Evolutionary conservation across 2,113 vertebrate species (phyloP).

Genomic region (Ictalurus punctatus): DNA sequence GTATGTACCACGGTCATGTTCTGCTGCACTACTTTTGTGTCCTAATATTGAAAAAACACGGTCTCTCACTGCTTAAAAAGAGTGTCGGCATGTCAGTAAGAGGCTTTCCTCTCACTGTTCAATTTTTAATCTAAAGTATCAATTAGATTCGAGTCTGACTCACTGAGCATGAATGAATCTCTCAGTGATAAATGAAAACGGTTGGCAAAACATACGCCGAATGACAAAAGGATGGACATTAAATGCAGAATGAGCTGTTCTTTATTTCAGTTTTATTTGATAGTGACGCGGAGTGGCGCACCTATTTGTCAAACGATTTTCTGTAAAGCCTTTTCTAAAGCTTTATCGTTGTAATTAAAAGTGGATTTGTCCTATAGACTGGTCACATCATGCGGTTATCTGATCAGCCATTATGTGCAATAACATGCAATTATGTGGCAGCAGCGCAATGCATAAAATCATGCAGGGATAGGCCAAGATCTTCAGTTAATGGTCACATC

Average conservation of each 20-base stretch:
- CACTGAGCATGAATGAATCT: conserved; percentile 21
- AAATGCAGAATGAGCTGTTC: conserved; percentile 26
- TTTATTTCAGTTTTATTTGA: conserved; percentile 39
- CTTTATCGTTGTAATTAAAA: conserved; percentile 18
- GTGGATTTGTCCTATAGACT: background rate
- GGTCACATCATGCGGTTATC: background rate
- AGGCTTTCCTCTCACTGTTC: conserved; percentile 32
- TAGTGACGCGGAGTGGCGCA: background rate
- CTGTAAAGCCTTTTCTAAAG: conserved; percentile 23
- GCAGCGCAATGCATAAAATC: background rate
- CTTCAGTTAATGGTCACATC: background rate
- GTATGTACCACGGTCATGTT: conserved; percentile 6
- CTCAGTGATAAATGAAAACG: conserved; percentile 37
- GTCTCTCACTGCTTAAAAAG: conserved; percentile 11
- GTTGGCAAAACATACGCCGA: conserved; percentile 22
- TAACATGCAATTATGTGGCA: background rate
- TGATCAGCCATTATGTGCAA: background rate
- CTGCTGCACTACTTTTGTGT: conserved; percentile 1
- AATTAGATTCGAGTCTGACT: conserved; percentile 22
- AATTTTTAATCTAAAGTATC: conserved; percentile 42
- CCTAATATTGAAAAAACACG: background rate
- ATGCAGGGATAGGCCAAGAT: background rate
- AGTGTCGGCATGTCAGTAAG: background rate
- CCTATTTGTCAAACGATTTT: conserved; percentile 3
- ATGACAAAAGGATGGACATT: conserved; percentile 24